Conservation (phyloP, 2,888 invertebrate genomes). For the Agonopterix alstromeriana region DNA sequence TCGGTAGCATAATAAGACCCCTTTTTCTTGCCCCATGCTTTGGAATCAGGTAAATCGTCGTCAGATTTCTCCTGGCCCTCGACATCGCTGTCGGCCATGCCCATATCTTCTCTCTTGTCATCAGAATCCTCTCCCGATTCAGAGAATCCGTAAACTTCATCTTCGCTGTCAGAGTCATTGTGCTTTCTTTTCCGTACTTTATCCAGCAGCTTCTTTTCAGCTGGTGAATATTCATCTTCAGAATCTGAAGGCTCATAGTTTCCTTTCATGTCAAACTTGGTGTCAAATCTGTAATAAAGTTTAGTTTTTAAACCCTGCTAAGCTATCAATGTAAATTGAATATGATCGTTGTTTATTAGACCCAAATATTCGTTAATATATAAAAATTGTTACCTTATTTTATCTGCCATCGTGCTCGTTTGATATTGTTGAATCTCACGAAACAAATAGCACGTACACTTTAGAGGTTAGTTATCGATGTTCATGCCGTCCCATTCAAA, state of each 20-base stretch:
- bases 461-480: conserved; percentile 23
- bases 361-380: background rate
- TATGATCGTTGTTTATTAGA: background rate
- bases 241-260: conserved; percentile 82
- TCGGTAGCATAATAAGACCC: conserved; percentile 90
- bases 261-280: conserved; percentile 60
- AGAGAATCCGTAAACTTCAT: conserved; percentile 80
- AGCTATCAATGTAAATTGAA: background rate
- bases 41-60: conserved; percentile 84
- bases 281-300: conserved; percentile 44
- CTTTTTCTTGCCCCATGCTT: conserved; percentile 93
- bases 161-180: conserved; percentile 74
- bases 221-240: conserved; percentile 82
- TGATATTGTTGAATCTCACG: background rate
- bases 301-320: background rate
- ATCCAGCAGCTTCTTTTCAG: conserved; percentile 78
- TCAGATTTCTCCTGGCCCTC: conserved; percentile 83
- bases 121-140: conserved; percentile 65
- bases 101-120: conserved; percentile 60
- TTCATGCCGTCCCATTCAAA: too few relatives aligned
- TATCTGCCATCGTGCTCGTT: conserved; percentile 41
- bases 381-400: conserved; percentile 49
- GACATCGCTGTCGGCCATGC: conserved; percentile 83
- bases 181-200: conserved; percentile 75
- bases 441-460: conserved; percentile 10